Evolutionary conservation across 2,113 vertebrate genomes (phyloP), one percentile per base, ranked within the genome.

Genomic region (Chaenogobius annularis): DNA sequence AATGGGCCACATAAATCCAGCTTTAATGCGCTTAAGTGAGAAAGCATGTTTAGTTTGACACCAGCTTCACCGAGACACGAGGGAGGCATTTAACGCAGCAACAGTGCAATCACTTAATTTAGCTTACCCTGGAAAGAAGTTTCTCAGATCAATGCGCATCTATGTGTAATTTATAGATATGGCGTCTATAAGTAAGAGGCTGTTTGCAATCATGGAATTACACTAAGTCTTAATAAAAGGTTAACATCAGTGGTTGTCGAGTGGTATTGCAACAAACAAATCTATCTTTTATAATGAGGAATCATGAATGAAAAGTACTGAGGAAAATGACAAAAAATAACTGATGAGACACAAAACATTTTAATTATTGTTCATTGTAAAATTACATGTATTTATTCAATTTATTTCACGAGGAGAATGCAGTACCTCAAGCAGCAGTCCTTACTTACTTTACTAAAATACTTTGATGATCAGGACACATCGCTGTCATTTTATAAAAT

Each of bases 1-100:
- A 74, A 83, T 77, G 68, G 78, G 66, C 43, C 68, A 64, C 3
- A 35, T 68, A 69, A 70, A 54, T 65, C 50, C 22, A 64, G 61
- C 47, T 66, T 0, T 59, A 48, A 64, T 46, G 66, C 62, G 66
- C 47, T 31, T 69, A 75, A 83, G 73, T 68, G 71, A 74, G n/a
- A 76, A 85, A 69, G 11, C 62, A 0, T 77, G 71, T 79, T 66
- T 8, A 3, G 54, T 48, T 74, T 72, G 54, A 70, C 13, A 52
- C 59, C 22, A 14, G 50, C 47, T 11, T n/a, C 44, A 31, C 22
- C 17, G 22, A 26, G 6, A n/a, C 44, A 20, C 40, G 5, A 14
- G 40, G 20, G 64, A 23, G 10, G 19, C 43, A 12, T 46, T 46
- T 22, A 8, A 68, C 11, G 11, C 6, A 17, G 35, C 63, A 52